Evolutionary conservation across 2,113 vertebrate species (phyloP).

Genomic region (Marcusenius ussheri): DNA sequence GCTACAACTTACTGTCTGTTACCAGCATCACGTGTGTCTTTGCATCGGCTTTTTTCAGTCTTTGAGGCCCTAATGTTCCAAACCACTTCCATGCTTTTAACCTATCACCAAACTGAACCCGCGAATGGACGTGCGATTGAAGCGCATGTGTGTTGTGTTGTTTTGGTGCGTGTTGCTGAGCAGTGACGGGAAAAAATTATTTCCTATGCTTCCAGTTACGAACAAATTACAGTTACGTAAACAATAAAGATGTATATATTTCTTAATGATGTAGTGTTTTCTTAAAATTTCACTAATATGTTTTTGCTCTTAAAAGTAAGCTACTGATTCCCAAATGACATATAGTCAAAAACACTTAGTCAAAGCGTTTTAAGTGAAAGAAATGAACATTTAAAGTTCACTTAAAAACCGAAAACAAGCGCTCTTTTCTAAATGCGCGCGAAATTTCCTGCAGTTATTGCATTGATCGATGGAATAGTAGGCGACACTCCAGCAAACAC

Average conservation of each 20-base stretch:
- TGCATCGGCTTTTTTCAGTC: neutral
- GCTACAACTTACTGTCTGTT: neutral
- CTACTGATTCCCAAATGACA: neutral
- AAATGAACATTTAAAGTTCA: too few relatives aligned
- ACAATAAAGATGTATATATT: conserved; percentile 16
- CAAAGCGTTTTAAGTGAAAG: neutral
- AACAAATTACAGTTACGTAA: neutral
- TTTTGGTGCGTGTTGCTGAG: neutral
- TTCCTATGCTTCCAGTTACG: neutral
- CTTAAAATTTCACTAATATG: neutral
- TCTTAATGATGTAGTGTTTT: neutral
- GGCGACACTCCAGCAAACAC: neutral
- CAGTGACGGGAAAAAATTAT: neutral
- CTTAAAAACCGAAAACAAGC: neutral
- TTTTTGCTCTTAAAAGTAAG: neutral
- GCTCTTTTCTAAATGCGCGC: neutral
- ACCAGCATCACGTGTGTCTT: neutral
- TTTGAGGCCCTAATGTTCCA: neutral
- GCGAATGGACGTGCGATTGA: neutral
- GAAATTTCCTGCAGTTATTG: neutral
- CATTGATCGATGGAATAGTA: neutral
- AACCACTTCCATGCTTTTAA: neutral
- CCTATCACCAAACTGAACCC: neutral
- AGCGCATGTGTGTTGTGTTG: neutral
- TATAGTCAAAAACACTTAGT: neutral